Percentiles rank a stretch among this genome's conserved stretches.
phyloP scores from a whole-genome alignment of 2,797 vertebrate genomes.

The Fringilla coelebs region DNA sequence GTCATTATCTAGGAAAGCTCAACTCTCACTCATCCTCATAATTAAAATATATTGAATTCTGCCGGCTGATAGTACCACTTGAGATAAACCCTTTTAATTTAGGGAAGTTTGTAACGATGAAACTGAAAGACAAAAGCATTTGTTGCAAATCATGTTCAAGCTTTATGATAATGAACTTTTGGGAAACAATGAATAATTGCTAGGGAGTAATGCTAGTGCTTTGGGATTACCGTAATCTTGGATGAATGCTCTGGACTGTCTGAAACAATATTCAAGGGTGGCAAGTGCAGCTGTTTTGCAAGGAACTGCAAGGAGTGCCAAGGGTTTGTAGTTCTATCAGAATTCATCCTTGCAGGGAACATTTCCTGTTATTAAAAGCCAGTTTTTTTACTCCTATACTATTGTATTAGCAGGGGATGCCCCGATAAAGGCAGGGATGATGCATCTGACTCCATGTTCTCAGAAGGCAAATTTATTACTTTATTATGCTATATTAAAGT shows the following conservation, averaged over 20 bases:
- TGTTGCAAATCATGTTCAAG: slow-evolving; percentile 19
- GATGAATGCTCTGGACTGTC: background rate
- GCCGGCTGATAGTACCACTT: background rate
- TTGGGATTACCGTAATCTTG: background rate
- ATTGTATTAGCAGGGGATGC: background rate
- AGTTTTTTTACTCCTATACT: background rate
- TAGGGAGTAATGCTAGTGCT: background rate
- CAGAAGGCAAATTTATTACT: background rate
- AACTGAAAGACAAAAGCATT: slow-evolving; percentile 15
- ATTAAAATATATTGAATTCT: slow-evolving; percentile 48
- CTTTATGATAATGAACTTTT: slow-evolving; percentile 1
- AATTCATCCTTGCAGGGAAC: background rate
- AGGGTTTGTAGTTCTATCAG: background rate
- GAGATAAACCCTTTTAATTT: slow-evolving; percentile 30
- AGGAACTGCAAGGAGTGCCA: background rate
- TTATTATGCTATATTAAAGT: background rate
- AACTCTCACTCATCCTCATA: background rate
- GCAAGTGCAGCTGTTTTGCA: background rate
- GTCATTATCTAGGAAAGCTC: slow-evolving; percentile 11
- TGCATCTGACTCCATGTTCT: background rate
- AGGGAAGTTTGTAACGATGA: slow-evolving; percentile 8
- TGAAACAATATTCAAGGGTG: background rate
- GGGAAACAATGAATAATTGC: background rate
- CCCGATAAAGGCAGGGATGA: background rate
- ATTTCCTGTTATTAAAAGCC: background rate